A percentile compares a stretch with the other conserved stretches of the same genome.
phyloP scores from a whole-genome alignment of 1,140 invertebrate genomes.

The Chymomyza costata region DNA sequence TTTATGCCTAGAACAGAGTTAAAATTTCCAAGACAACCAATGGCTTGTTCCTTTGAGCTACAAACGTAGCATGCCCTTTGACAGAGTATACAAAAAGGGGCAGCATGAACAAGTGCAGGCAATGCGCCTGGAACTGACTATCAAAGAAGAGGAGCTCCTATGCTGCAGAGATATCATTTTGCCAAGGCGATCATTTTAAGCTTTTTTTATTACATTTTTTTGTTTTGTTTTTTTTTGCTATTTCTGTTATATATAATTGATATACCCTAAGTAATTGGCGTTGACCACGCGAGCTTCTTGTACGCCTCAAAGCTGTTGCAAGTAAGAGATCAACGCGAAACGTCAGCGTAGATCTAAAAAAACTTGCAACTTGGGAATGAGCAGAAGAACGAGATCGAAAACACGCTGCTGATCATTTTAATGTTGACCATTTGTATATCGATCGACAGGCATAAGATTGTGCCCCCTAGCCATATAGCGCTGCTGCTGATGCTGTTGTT shows the following conservation, averaged over 20 bases:
- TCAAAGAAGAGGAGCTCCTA: too few species aligned
- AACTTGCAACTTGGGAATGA: too few species aligned
- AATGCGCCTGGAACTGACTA: constrained; percentile 13
- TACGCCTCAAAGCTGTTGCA: constrained; percentile 18
- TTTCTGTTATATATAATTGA: constrained; percentile 62
- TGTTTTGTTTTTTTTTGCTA: constrained; percentile 14
- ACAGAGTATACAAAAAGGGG: too few species aligned
- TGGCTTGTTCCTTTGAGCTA: too few species aligned
- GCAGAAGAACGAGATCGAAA: too few species aligned
- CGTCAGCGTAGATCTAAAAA: too few species aligned
- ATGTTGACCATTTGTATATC: constrained; percentile 57
- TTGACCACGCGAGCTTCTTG: constrained; percentile 63
- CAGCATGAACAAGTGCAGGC: constrained; percentile 9
- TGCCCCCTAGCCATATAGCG: background rate
- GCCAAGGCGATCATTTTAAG: constrained; percentile 4
- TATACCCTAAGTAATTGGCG: constrained; percentile 71
- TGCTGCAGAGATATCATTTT: constrained; percentile 28
- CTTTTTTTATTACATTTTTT: constrained; percentile 50
- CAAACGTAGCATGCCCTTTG: too few species aligned
- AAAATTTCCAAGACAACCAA: too few species aligned
- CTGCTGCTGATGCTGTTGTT: too few species aligned
- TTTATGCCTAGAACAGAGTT: too few species aligned
- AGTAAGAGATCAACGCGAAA: constrained; percentile 70
- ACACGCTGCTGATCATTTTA: too few species aligned
- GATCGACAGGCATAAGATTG: constrained; percentile 13